Percentiles rank a stretch among this genome's conserved stretches.
phyloP scores from a whole-genome alignment of 2,113 vertebrate species.

The Rhizomys pruinosus region DNA sequence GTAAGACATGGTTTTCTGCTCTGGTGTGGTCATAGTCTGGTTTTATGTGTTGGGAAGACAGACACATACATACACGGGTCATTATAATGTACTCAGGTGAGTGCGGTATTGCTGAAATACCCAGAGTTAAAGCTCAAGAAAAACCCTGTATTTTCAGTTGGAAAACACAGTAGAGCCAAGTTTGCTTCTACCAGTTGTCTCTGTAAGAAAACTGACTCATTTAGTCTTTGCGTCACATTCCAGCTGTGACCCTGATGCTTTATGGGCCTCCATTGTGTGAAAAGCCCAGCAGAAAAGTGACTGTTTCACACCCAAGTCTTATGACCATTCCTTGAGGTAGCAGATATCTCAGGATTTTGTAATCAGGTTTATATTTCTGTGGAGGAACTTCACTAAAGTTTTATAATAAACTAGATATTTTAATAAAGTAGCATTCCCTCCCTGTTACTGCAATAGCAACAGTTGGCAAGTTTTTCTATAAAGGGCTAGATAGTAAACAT shows the following conservation, averaged over 20 bases:
- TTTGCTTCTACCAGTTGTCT: neutral
- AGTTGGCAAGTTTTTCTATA: neutral
- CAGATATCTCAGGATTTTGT: no score
- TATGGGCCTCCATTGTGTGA: accelerated
- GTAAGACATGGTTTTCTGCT: neutral
- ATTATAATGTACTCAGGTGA: neutral
- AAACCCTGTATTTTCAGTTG: neutral
- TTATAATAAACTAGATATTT: conserved; percentile 6
- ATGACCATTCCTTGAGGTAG: neutral
- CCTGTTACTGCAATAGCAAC: neutral
- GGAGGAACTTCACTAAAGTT: neutral
- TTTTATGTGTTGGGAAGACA: neutral
- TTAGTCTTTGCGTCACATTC: neutral
- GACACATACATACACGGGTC: neutral
- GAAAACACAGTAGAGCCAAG: neutral
- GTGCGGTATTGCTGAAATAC: neutral
- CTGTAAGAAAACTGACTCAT: neutral
- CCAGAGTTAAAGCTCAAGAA: neutral
- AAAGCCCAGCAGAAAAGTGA: neutral
- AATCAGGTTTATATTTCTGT: neutral
- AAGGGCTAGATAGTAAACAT: neutral
- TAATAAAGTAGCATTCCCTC: conserved; percentile 2
- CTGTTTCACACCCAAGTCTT: neutral
- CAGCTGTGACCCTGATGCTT: neutral
- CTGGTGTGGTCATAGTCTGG: no score